Base-by-base conservation (phyloP, 2,797 vertebrate species). In the Arnoldichthys spilopterus region DNA sequence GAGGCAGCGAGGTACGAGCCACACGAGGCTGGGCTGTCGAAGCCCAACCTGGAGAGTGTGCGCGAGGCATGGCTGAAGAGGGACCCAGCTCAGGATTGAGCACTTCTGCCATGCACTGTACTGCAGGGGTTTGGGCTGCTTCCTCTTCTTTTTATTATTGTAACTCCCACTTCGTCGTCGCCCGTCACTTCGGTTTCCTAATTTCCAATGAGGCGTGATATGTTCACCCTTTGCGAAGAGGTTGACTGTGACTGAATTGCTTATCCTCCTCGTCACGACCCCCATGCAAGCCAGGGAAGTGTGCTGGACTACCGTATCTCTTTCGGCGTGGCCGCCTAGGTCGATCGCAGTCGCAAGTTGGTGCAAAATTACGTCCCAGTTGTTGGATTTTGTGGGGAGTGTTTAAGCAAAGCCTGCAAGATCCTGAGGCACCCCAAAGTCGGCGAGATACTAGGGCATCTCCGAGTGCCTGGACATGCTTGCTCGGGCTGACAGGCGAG, bases 1-100 rank as follows among this genome's bases (percentile, higher is more conserved):
- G 53, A 80, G 74, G 12, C 72, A 74, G 66, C 62, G 66, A 68
- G 62, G 67, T 49, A 30, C 66, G 72, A 80, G 45, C 58, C 47
- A 68, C 58, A 64, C 66, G 56, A 70, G 56, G 67, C 56, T n/a
- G 49, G 58, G 45, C 58, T 68, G 43, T 45, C 66, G 49, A 5
- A 37, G 16, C 24, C 66, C 32, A 49, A 62, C 40, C 72, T 18
- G 72, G 26, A 45, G 72, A 61, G 58, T 30, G 26, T 32, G 58
- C 22, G 64, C 3, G 59, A 76, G 79, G 73, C 34, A 71, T 61
- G 43, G 66, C 53, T 56, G 53, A 63, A 56, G 72, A 71, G 30
- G 26, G 37, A 56, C 24, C 28, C 34, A 15, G 47, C 15, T 75
- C 66, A 34, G 26, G 72, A 34, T 40, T 64, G 58, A 76, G 58